Evolutionary conservation across 2,113 vertebrate genomes (phyloP), one percentile per base, ranked within the genome.

Genomic region (Cercopithecus mona): DNA sequence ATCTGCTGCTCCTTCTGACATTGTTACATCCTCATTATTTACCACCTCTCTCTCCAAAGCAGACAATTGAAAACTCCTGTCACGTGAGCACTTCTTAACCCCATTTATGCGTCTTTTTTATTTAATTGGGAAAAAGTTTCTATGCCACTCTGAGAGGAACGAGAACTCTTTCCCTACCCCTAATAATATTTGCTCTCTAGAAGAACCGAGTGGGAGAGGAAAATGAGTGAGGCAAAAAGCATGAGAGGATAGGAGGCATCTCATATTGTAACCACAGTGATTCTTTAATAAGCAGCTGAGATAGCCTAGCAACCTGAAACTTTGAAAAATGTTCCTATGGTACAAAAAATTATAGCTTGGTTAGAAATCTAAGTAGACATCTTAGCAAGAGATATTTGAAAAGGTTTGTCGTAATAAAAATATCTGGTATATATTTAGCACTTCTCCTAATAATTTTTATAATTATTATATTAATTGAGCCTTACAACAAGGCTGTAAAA

Each of bases 381-480:
- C 32, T 93, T 91, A 73, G 61, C 32, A 83, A 83, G 20, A 87
- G 70, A 68, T 38, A 84, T 45, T 38, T 90, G 79, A 79, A 91
- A 82, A 50, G 17, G 18, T 75, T 72, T 64, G 4, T 57, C 50
- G 45, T 75, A 84, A 79, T 61, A 68, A 92, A 95, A 68, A 50
- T 2, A 27, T 55, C 22, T 43, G 17, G 7, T 18, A 85, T 43
- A 40, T 48, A 79, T 93, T 97, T 66, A 91, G 38, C 70, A 52
- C 52, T 57, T 83, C n/a, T 64, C 61, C 75, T 79, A 83, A 93
- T 75, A 78, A 93, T n/a, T n/a, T 94, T 84, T 97, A 40, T 20
- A 72, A 79, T 35, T 79, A 81, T 81, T 87, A 27, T 25, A 61
- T 70, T 82, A 81, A 38, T 11, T 86, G 20, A 89, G 13, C 2